Conservation (phyloP, 2,888 invertebrate genomes). For the Ametastegia equiseti region DNA sequence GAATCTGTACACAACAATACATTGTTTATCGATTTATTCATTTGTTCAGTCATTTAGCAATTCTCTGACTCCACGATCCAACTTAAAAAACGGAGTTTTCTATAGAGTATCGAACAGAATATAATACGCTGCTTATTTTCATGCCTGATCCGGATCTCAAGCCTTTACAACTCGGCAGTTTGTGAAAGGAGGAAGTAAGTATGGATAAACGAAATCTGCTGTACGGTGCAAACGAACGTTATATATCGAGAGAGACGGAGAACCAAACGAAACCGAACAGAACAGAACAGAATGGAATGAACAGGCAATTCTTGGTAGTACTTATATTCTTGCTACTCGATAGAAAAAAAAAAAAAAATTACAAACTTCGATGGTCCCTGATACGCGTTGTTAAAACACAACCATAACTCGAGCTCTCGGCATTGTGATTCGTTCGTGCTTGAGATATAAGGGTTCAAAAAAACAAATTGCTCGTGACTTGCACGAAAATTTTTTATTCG, state of each 20-base stretch:
- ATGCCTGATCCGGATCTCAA: neutral
- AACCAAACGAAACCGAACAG: too few relatives aligned
- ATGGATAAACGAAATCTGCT: neutral
- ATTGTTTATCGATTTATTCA: too few relatives aligned
- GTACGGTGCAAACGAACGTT: neutral
- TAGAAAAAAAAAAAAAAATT: neutral
- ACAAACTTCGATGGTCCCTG: neutral
- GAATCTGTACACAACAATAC: too few relatives aligned
- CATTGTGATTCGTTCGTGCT: neutral
- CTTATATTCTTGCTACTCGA: neutral
- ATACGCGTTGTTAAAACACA: neutral
- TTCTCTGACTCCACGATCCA: too few relatives aligned
- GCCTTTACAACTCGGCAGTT: neutral
- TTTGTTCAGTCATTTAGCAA: too few relatives aligned
- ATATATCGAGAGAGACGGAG: neutral
- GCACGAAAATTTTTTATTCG: neutral
- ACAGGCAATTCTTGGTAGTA: too few relatives aligned
- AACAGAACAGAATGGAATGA: too few relatives aligned
- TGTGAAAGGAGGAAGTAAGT: neutral
- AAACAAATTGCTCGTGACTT: constrained; percentile 4
- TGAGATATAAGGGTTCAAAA: neutral
- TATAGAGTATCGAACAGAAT: too few relatives aligned
- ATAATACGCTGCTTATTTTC: neutral
- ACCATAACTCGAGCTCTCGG: neutral
- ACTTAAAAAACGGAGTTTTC: too few relatives aligned